Evolutionary conservation across 2,888 invertebrate species (phyloP).

Genomic region (Caenorhabditis sp.): DNA sequence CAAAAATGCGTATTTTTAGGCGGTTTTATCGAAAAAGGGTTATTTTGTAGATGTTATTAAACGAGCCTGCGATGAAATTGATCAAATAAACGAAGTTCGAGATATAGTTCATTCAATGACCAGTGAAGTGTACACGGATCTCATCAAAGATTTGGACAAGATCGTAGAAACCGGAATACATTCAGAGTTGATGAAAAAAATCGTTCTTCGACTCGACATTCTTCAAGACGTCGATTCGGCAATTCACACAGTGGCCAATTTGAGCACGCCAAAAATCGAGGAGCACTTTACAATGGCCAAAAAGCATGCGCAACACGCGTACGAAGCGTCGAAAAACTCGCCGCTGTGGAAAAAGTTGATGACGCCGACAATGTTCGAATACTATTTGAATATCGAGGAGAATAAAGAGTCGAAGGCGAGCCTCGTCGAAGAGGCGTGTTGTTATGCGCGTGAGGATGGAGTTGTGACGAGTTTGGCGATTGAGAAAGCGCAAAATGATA

Average conservation of each 20-base stretch:
- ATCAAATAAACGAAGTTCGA: background rate
- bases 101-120: background rate
- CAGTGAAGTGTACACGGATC: background rate
- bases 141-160: background rate
- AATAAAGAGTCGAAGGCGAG: background rate
- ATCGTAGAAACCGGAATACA: background rate
- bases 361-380: background rate
- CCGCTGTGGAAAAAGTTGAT: background rate
- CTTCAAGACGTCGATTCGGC: background rate
- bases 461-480: conserved; percentile 26
- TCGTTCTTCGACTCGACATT: background rate
- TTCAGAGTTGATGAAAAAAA: background rate
- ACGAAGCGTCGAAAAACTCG: background rate
- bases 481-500: conserved; percentile 21
- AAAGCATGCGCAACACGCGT: background rate
- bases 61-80: conserved; percentile 20
- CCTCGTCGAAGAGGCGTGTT: background rate
- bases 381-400: background rate
- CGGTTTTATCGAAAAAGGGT: too few relatives aligned
- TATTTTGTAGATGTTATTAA: conserved; percentile 25
- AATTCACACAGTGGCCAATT: background rate
- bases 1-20: too few relatives aligned
- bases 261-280: background rate
- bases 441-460: conserved; percentile 30
- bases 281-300: background rate